phyloP scores from a whole-genome alignment of 2,113 vertebrate genomes.

The Sialia sialis region DNA sequence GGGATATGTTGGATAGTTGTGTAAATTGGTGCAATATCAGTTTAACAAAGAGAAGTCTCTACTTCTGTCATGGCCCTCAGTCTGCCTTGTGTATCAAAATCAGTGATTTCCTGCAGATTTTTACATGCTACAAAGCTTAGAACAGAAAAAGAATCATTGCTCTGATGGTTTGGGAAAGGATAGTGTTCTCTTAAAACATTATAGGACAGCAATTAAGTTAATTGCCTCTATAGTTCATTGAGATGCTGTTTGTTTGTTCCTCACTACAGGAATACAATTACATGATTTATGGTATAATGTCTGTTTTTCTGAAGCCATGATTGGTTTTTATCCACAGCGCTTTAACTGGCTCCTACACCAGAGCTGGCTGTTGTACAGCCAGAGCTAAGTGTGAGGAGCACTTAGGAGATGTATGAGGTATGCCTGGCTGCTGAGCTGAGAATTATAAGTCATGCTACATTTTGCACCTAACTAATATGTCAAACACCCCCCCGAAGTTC shows the following conservation, averaged over 20 bases:
- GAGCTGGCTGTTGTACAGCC: not conserved
- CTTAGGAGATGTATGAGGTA: not conserved
- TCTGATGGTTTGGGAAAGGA: not conserved
- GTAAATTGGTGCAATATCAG: not conserved
- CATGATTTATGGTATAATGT: not conserved
- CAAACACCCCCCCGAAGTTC: not conserved
- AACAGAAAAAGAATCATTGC: not conserved
- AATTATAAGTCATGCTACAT: not conserved
- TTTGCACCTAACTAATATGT: not conserved
- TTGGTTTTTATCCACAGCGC: not conserved
- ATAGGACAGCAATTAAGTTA: not conserved
- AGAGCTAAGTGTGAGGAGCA: not conserved
- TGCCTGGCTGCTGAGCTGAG: not conserved
- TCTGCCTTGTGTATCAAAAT: not conserved
- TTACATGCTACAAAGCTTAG: not conserved
- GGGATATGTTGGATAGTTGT: not conserved
- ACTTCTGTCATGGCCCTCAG: not conserved
- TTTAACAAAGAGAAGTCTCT: not conserved
- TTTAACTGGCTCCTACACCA: not conserved
- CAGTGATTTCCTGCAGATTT: not conserved
- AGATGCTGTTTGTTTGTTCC: not conserved
- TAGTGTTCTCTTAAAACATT: not conserved
- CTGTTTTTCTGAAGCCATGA: not conserved
- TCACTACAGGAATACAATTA: not conserved
- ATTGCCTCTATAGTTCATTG: not conserved